Percentiles rank a stretch among this genome's conserved stretches.
These are phyloP conservation scores for Cotesia typhae DNA, from an alignment of 1,140 invertebrate genomes.

Conservation along the genomic window DNA sequence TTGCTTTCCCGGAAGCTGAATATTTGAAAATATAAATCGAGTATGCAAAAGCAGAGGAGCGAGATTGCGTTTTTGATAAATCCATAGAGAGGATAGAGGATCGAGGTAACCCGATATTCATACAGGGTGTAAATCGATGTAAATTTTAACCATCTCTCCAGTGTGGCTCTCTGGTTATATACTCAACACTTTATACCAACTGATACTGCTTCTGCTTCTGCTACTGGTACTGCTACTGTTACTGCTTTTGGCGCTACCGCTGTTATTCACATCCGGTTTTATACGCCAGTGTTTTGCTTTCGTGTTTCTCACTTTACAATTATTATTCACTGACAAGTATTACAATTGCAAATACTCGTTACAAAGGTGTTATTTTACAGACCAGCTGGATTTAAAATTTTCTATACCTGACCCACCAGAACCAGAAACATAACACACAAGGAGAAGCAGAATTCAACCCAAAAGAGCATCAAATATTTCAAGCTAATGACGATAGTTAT, in stretches of 20 bases:
- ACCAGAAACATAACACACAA: too few species aligned
- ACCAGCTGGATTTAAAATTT: background rate
- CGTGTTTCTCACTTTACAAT: background rate
- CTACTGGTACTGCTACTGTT: background rate
- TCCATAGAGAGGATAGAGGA: constrained; percentile 21
- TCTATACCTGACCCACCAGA: background rate
- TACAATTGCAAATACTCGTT: constrained; percentile 23
- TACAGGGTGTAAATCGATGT: constrained; percentile 34
- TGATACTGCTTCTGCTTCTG: constrained; percentile 5
- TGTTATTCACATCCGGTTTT: constrained; percentile 13
- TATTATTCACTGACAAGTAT: constrained; percentile 12
- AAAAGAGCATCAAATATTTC: too few species aligned
- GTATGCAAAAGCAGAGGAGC: constrained; percentile 16
- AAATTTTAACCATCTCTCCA: constrained; percentile 30
- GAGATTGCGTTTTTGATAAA: constrained; percentile 38
- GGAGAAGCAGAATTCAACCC: too few species aligned
- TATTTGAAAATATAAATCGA: constrained; percentile 37
- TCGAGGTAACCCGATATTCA: constrained; percentile 34
- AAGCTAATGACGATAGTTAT: too few species aligned
- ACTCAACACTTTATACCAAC: background rate
- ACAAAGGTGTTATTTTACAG: background rate
- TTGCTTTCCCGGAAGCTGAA: constrained; percentile 34
- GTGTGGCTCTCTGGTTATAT: background rate
- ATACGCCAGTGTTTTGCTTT: background rate
- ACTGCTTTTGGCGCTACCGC: background rate